Base-by-base conservation (phyloP, 2,113 vertebrate genomes). In the Sterna hirundo region DNA sequence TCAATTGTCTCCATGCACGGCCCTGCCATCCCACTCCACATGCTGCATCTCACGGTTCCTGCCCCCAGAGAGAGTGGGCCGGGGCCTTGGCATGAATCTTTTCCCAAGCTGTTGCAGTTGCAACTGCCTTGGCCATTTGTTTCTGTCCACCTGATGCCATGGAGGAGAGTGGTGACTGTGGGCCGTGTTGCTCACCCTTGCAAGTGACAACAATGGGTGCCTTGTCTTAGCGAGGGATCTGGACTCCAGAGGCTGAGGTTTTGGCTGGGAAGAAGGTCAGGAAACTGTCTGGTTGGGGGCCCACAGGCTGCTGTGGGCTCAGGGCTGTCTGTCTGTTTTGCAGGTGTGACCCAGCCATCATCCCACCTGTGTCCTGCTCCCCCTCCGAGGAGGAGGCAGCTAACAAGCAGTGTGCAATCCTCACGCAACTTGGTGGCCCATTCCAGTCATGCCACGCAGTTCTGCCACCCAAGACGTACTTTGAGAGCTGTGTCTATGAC, bases 401-500 rank as follows among this genome's bases (percentile, higher is more conserved):
- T 40, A 72, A 70, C 7, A 46, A 84, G 72, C 93, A 97, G 86
- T 99, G 99, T 82, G 98, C 98, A 16, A 70, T 95, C 70, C 95
- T 99, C 42, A 88, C 96, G 9, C 97, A 98, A 34, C 34, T 38
- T 2, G 3, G 29, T 5, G 98, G 99, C 49, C 98, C 98, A 0
- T 99, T 99, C 77, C 88, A 96, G 25, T 81, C 71, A 1, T 99
- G 99, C 86, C 97, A 96, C 3, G 75, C 94, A 19, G 90, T 95
- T 78, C 40, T 99, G 66, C 96, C 49, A 0, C 94, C 97, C 14
- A 34, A 98, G 54, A 90, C 94, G 10, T 98, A 98, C 96, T 98
- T 99, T 88, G 97, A 97, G 88, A 98, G 94, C 90, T 99, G 99
- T 54, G 93, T 99, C 82, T 96, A 96, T 16, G 91, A 97, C 86